Percentiles rank a stretch among this genome's conserved stretches.
These are phyloP conservation scores for Bagarius yarrelli DNA, from an alignment of 2,113 vertebrate genomes.

Conservation along the genomic window DNA sequence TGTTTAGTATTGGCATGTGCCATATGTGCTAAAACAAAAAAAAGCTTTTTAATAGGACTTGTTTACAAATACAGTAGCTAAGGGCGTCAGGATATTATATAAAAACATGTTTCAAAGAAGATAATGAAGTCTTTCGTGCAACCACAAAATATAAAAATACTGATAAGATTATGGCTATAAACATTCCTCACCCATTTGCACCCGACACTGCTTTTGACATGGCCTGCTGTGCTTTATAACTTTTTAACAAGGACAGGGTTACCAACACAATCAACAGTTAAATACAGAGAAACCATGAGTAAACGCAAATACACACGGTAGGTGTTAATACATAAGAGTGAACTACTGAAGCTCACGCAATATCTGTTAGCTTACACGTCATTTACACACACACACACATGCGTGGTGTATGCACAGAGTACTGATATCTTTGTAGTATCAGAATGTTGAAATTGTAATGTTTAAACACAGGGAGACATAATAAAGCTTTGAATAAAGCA, in stretches of 20 bases:
- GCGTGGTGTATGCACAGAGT: neutral
- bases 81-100: neutral
- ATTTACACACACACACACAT: neutral
- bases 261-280: neutral
- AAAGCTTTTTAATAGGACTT: neutral
- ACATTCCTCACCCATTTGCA: conserved; percentile 10
- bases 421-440: neutral
- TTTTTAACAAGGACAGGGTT: neutral
- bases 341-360: too few species aligned
- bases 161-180: conserved; percentile 34
- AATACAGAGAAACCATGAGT: neutral
- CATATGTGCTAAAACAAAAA: neutral
- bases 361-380: neutral
- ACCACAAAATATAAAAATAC: conserved; percentile 53
- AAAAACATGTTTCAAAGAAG: conserved; percentile 49
- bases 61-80: conserved; percentile 24
- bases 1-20: neutral
- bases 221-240: neutral
- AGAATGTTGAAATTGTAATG: neutral
- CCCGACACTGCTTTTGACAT: neutral
- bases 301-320: neutral
- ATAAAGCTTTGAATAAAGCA: neutral
- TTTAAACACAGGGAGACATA: neutral
- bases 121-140: conserved; percentile 42
- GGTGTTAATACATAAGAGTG: neutral